Evolutionary conservation across 2,888 invertebrate genomes (phyloP).

Genomic region (Fragum whitleyi): DNA sequence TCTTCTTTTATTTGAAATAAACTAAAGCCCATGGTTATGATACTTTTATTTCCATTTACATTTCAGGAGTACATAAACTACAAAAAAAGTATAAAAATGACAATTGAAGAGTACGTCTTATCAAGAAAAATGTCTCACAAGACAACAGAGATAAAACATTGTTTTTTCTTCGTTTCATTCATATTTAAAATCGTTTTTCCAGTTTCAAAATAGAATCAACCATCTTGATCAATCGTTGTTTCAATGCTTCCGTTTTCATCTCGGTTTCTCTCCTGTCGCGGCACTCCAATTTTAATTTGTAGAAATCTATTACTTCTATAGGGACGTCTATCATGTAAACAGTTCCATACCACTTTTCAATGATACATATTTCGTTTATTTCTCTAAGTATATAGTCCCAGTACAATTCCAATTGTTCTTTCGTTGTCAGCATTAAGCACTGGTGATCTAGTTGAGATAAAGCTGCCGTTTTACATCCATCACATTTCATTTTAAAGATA

Average conservation of each 20-base stretch:
- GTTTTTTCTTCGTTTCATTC: not conserved
- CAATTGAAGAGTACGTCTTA: not conserved
- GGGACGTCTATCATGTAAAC: not conserved
- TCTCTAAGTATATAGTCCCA: constrained; percentile 14
- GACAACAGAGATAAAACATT: not conserved
- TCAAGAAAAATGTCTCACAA: not conserved
- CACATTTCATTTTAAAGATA: constrained; percentile 21
- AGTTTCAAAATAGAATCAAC: not conserved
- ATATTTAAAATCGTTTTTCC: constrained; percentile 19
- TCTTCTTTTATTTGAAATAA: too few relatives aligned
- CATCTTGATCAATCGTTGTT: constrained; percentile 15
- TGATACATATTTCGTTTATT: constrained; percentile 13
- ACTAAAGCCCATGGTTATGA: too few relatives aligned
- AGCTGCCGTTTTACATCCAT: constrained; percentile 11
- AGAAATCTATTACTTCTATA: constrained; percentile 1
- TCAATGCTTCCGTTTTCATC: constrained; percentile 6
- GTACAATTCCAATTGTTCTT: constrained; percentile 24
- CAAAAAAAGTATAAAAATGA: constrained; percentile 1
- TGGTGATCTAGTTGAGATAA: constrained; percentile 28
- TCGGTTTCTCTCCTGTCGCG: constrained; percentile 26
- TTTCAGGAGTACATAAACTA: not conserved
- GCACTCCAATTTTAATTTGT: constrained; percentile 24
- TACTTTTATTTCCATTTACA: too few relatives aligned
- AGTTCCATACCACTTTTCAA: constrained; percentile 23
- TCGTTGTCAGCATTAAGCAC: constrained; percentile 1